Base-by-base conservation (phyloP, 2,113 vertebrate species). In the Loxodonta africana region DNA sequence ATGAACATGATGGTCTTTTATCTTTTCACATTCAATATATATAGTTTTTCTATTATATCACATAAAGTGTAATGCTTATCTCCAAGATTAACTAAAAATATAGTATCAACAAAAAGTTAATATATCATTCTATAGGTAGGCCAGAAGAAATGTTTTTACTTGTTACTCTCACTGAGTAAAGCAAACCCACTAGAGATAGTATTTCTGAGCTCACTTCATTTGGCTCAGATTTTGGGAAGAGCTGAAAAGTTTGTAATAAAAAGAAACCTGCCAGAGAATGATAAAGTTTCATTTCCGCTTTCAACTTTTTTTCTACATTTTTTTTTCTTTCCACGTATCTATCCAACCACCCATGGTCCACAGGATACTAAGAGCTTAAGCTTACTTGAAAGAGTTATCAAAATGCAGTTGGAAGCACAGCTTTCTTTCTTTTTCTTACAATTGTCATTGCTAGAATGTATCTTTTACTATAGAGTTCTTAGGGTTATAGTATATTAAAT, bases 271-370 rank as follows among this genome's bases (percentile, higher is more conserved):
- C 94, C 25, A n/a, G 33, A 30, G n/a, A 97, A 97, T 94, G 96
- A 97, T 98, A 95, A 88, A 82, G 44, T 94, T 96, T 94, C 94
- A 96, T 94, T 97, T 96, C 44, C 11, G 88, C 71, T 90, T 53
- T 26, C 78, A 90, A 46, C 18, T 81, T 92, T 90, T 83, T 88
- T 88, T 51, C n/a, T 30, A 48, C 48, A 41, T 74, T 69, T 93
- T 80, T 85, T 62, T 83, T 67, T 21, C 71, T 71, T 73, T 30
- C 62, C 18, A 57, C 23, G 44, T 84, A 73, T 69, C 60, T 95
- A 33, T 89, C n/a, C 62, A 97, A 67, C 33, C 23, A 95, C 6
- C 25, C 26, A 81, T n/a, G 6, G 9, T 67, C 18, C 76, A 33
- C 20, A 60, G 78, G 80, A 89, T n/a, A 82, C 21, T 15, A n/a